phyloP scores from a whole-genome alignment of 2,888 invertebrate genomes.

The Chouioia cunea region DNA sequence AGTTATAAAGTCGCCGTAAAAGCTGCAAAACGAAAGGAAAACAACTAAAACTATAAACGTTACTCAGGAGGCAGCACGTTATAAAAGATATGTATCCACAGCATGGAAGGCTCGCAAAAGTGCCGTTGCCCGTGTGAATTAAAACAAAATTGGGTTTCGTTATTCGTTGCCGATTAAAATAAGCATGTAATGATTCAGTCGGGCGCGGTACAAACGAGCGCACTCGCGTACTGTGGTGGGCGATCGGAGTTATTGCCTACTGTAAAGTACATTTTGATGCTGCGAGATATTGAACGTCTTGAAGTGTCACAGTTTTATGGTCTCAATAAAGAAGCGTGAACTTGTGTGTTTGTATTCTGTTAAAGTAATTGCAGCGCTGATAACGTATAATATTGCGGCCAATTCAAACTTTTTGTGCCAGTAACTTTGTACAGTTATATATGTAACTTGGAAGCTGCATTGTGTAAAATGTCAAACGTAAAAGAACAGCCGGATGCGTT shows the following conservation, averaged over 20 bases:
- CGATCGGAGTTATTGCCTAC: constrained; percentile 28
- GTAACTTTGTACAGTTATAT: not conserved
- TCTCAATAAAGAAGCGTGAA: constrained; percentile 29
- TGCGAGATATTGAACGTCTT: constrained; percentile 7
- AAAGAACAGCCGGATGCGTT: not conserved
- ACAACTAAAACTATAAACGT: too few relatives aligned
- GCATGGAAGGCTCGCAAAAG: not conserved
- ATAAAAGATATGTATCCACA: too few relatives aligned
- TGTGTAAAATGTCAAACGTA: not conserved
- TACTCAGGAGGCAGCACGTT: too few relatives aligned
- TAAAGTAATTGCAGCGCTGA: too few relatives aligned
- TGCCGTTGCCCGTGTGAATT: not conserved
- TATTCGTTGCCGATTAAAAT: constrained; percentile 1
- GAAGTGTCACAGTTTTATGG: constrained; percentile 30
- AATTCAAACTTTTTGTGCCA: too few relatives aligned
- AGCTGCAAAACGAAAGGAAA: too few relatives aligned
- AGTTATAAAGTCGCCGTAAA: too few relatives aligned
- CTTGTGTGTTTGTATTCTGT: too few relatives aligned
- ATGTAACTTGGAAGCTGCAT: not conserved
- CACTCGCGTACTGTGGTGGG: constrained; percentile 9
- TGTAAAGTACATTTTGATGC: constrained; percentile 27
- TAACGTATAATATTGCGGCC: too few relatives aligned
- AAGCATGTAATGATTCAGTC: constrained; percentile 21
- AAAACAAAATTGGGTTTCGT: too few relatives aligned
- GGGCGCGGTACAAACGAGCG: constrained; percentile 1